A percentile compares a stretch with the other conserved stretches of the same genome.
Conservation (phyloP, 2,888 invertebrate genomes). For the Chloromyia formosa region DNA sequence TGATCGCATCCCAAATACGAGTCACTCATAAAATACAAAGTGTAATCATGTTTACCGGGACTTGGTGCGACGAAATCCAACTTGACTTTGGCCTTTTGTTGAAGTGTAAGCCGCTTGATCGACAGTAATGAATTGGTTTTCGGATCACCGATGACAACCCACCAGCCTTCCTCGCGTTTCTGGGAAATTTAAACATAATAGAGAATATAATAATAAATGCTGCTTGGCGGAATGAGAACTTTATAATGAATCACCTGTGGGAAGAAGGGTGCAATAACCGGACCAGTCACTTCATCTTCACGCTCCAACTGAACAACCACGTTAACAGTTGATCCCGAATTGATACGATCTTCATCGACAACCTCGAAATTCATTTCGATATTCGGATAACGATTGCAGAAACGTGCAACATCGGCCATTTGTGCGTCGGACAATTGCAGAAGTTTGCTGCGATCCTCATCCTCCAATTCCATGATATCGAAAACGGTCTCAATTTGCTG, state of each 20-base stretch:
- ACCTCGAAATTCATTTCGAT: constrained; percentile 96
- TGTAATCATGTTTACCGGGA: constrained; percentile 88
- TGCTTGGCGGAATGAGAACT: neutral
- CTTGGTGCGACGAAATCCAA: constrained; percentile 86
- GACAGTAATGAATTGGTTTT: constrained; percentile 93
- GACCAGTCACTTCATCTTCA: constrained; percentile 96
- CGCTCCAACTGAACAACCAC: constrained; percentile 92
- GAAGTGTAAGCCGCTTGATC: constrained; percentile 95
- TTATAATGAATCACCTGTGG: constrained; percentile 90
- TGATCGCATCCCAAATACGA: constrained; percentile 99
- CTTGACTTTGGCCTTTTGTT: constrained; percentile 86
- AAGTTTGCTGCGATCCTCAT: constrained; percentile 82
- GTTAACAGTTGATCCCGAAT: constrained; percentile 86
- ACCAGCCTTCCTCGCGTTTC: constrained; percentile 94
- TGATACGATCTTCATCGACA: constrained; percentile 78
- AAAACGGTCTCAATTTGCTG: constrained; percentile 76
- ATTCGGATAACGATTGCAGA: constrained; percentile 99
- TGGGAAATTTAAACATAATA: constrained; percentile 59
- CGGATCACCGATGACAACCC: constrained; percentile 99
- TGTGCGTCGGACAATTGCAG: constrained; percentile 83
- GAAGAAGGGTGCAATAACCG: constrained; percentile 98
- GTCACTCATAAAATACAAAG: constrained; percentile 98
- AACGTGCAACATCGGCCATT: constrained; percentile 97
- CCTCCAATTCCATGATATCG: constrained; percentile 83
- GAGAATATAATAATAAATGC: neutral